phyloP scores from a whole-genome alignment of 2,797 vertebrate genomes.

The Fundulus diaphanus region DNA sequence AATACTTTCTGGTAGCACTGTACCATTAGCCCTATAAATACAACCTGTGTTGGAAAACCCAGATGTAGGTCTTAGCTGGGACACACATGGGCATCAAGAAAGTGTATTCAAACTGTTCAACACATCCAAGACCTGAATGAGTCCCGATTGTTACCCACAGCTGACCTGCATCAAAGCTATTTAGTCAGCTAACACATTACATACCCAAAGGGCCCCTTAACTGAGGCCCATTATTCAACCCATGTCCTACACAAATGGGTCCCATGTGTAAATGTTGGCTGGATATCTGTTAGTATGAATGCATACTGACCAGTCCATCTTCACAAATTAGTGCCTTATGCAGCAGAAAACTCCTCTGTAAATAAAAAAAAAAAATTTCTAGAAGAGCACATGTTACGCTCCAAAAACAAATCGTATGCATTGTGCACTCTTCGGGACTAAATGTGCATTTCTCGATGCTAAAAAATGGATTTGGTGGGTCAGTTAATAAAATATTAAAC shows the following conservation, averaged over 20 bases:
- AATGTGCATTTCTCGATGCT: not conserved
- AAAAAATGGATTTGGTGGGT: not conserved
- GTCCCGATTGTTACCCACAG: not conserved
- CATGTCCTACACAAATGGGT: not conserved
- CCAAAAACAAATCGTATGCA: not conserved
- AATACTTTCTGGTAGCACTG: conserved; percentile 3
- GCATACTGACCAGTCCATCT: not conserved
- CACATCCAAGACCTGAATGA: not conserved
- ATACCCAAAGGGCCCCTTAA: not conserved
- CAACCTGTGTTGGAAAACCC: not conserved
- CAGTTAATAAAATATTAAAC: conserved; percentile 27
- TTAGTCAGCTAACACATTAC: not conserved
- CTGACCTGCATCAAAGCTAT: not conserved
- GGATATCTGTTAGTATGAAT: not conserved
- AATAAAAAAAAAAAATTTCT: not conserved
- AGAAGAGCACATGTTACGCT: not conserved
- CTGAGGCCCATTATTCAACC: not conserved
- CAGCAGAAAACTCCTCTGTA: not conserved
- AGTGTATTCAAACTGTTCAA: not conserved
- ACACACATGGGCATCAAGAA: not conserved
- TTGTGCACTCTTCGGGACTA: not conserved
- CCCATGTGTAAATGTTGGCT: not conserved
- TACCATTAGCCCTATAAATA: not conserved
- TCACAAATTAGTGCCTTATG: not conserved
- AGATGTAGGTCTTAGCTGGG: not conserved